These are phyloP conservation scores for Dusona sp. DNA, from an alignment of 2,888 invertebrate genomes.

Conservation along the genomic window DNA sequence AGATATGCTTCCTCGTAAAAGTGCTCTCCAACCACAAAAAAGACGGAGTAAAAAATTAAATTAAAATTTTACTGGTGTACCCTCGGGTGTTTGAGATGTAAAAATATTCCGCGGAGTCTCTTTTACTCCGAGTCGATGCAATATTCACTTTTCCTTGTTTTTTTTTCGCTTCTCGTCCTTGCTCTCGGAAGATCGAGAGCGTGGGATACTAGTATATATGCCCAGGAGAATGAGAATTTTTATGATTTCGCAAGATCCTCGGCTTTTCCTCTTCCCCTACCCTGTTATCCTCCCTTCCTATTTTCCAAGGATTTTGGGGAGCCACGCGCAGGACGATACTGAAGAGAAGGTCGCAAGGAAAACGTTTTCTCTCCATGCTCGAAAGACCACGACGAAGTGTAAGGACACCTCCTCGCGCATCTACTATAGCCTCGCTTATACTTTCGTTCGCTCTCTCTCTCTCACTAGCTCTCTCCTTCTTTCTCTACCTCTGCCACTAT, in stretches of 20 bases:
- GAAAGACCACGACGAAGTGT: constrained; percentile 28
- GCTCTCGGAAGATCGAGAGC: neutral
- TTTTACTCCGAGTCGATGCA: constrained; percentile 6
- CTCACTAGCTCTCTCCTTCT: neutral
- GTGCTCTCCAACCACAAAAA: neutral
- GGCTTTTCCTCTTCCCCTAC: neutral
- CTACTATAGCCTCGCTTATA: constrained; percentile 20
- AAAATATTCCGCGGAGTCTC: constrained; percentile 15
- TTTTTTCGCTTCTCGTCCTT: neutral
- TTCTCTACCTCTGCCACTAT: neutral
- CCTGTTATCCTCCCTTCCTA: neutral
- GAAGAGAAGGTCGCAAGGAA: constrained; percentile 19
- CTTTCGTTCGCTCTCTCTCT: neutral
- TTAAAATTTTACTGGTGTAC: constrained; percentile 1
- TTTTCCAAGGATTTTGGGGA: neutral
- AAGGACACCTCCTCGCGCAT: constrained; percentile 23
- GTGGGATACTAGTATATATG: neutral
- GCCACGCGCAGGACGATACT: neutral
- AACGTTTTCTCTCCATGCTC: constrained; percentile 9
- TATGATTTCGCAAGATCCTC: constrained; percentile 54
- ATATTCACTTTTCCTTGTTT: constrained; percentile 22
- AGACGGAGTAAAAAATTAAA: neutral
- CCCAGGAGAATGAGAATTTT: constrained; percentile 61
- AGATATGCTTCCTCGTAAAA: neutral
- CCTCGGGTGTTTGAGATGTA: constrained; percentile 3